A percentile compares a stretch with the other conserved stretches of the same genome.
Evolutionary conservation across 1,140 invertebrate species (phyloP).

Genomic region (Paraescarpia echinospica): DNA sequence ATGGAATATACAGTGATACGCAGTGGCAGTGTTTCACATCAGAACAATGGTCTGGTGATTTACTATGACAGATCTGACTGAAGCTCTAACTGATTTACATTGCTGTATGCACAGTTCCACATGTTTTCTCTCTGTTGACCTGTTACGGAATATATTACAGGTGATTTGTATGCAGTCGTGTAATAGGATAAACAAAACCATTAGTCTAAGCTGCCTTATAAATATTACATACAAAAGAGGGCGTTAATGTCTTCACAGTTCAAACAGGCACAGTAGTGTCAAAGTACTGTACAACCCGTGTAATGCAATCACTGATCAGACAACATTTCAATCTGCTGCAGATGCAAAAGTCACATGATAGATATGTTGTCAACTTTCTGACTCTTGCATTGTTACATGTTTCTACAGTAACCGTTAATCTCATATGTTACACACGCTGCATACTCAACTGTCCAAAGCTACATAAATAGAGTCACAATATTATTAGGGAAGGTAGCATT

Average conservation of each 20-base stretch:
- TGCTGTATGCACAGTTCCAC: background rate
- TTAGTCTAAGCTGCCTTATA: background rate
- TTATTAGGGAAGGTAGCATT: no score
- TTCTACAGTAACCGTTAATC: background rate
- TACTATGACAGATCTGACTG: background rate
- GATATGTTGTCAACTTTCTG: background rate
- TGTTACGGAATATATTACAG: background rate
- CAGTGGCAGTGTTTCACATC: no score
- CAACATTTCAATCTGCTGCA: background rate
- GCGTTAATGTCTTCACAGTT: no score
- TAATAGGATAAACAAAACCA: background rate
- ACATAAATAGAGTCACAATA: no score
- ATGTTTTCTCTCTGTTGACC: background rate
- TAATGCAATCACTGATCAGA: no score
- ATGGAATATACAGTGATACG: background rate
- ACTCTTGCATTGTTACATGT: background rate
- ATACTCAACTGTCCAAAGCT: background rate
- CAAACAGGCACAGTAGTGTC: no score
- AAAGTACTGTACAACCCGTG: no score
- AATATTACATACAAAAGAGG: background rate
- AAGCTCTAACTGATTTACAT: background rate
- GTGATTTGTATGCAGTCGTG: background rate
- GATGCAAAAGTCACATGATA: background rate
- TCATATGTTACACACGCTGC: background rate
- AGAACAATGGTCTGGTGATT: background rate